Conservation (phyloP, 2,113 vertebrate species). For the Calidris pygmaea region DNA sequence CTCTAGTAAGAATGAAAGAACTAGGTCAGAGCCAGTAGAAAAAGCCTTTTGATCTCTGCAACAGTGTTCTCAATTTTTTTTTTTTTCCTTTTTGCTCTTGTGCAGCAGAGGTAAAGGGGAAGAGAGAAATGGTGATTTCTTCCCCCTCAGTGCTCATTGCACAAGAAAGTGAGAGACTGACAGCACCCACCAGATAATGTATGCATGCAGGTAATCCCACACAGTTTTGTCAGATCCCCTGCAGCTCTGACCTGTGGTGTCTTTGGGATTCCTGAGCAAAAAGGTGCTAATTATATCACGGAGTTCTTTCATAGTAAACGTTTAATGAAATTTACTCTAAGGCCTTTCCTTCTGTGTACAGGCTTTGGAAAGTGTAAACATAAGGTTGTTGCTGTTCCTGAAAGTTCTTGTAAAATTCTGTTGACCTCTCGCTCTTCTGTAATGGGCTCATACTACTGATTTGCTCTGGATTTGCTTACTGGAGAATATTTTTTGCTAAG, state of each 20-base stretch:
- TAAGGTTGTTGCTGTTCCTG: background rate
- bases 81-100: background rate
- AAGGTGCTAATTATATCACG: background rate
- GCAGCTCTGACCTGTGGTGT: background rate
- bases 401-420: background rate
- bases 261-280: background rate
- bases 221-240: background rate
- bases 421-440: background rate
- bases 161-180: background rate
- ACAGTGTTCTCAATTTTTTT: conserved; percentile 9
- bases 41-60: conserved; percentile 67
- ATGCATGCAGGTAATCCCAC: background rate
- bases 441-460: background rate
- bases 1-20: conserved; percentile 71
- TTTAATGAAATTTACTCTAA: background rate
- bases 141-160: background rate
- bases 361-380: background rate
- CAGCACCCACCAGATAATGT: background rate
- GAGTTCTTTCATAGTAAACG: background rate
- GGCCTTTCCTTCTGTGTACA: background rate
- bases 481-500: background rate
- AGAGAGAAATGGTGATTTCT: background rate
- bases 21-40: conserved; percentile 67
- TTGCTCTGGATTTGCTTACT: background rate
- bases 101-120: conserved; percentile 1